Percentiles rank a stretch among this genome's conserved stretches.
Evolutionary conservation across 92 coral and sea anemone genomes (phyloP).

Genomic region (Phenganax marumi): DNA sequence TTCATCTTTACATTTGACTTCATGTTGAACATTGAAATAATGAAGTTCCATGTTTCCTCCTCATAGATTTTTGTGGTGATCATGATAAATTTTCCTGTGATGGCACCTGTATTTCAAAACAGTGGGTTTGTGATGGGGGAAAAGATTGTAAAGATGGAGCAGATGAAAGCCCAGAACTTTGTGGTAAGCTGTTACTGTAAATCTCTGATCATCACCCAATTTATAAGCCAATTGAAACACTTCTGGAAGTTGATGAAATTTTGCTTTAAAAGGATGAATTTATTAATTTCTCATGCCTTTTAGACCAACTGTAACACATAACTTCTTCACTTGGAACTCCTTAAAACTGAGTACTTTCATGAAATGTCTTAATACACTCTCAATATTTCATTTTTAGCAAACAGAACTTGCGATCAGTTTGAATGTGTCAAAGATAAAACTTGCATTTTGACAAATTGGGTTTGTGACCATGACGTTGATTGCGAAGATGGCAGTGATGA

Average conservation of each 20-base stretch:
- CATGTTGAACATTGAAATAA: background rate
- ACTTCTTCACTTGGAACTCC: background rate
- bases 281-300: background rate
- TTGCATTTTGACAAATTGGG: slow-evolving; percentile 74
- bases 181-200: slow-evolving; percentile 55
- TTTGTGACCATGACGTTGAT: slow-evolving; percentile 74
- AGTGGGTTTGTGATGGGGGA: slow-evolving; percentile 68
- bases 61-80: slow-evolving; percentile 4
- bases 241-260: background rate
- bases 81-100: slow-evolving; percentile 54
- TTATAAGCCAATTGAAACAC: background rate
- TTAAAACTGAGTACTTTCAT: background rate
- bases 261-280: background rate
- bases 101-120: slow-evolving; percentile 58
- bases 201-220: background rate
- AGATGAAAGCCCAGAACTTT: slow-evolving; percentile 53
- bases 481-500: slow-evolving; percentile 88
- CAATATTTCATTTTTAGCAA: background rate
- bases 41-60: background rate
- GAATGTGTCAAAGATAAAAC: slow-evolving; percentile 52
- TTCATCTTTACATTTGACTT: background rate
- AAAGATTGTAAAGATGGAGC: slow-evolving; percentile 67
- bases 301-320: background rate
- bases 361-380: background rate
- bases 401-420: slow-evolving; percentile 46